Evolutionary conservation across 2,113 vertebrate species (phyloP).

Genomic region (Neoarius graeffei): DNA sequence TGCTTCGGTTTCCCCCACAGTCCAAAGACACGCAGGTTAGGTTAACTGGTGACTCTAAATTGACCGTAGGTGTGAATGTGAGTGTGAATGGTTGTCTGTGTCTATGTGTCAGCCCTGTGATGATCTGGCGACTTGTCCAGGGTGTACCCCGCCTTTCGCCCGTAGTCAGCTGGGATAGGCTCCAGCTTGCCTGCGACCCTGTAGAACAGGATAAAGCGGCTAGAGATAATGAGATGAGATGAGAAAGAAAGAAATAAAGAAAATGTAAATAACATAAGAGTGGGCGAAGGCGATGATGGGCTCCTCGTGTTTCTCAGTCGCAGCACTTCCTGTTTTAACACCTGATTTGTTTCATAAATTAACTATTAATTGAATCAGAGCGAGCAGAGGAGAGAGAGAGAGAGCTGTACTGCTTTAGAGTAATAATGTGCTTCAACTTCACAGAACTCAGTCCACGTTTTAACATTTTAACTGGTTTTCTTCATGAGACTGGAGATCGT

Average conservation of each 20-base stretch:
- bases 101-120: too few relatives aligned
- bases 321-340: background rate
- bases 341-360: background rate
- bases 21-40: too few relatives aligned
- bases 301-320: background rate
- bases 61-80: too few relatives aligned
- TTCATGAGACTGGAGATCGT: background rate
- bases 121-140: too few relatives aligned
- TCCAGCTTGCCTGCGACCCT: too few relatives aligned
- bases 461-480: background rate
- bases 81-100: too few relatives aligned
- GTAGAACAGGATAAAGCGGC: too few relatives aligned
- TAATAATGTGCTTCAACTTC: background rate
- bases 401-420: background rate
- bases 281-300: background rate
- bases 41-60: too few relatives aligned
- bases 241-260: background rate
- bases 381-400: background rate
- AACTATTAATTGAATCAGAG: background rate
- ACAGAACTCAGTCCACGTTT: background rate
- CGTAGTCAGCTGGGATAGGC: too few relatives aligned
- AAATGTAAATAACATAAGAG: background rate
- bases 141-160: too few relatives aligned
- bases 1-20: too few relatives aligned
- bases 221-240: too few relatives aligned